Base-by-base conservation (phyloP, 1,140 invertebrate genomes). In the Panagrolaimus sp. region DNA sequence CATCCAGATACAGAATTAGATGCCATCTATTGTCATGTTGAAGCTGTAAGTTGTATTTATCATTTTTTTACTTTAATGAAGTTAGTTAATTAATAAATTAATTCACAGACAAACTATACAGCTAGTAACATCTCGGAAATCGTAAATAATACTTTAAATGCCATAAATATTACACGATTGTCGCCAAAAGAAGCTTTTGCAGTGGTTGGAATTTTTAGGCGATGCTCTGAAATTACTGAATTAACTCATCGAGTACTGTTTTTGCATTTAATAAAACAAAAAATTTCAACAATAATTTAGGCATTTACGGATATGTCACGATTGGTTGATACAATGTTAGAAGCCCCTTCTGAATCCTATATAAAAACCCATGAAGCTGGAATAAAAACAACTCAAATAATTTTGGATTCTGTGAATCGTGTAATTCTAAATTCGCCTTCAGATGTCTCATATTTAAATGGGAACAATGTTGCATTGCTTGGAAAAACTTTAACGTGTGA, bases 11-110 rank as follows among this genome's bases (percentile, higher is more conserved):
- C 52, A 2, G 52, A 58, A 58, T 21, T 58, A 21, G 21, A 26
- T 28, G 10, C 21, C 21, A 58, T 58, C 8, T 58, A 58, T 58
- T 58, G 52, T 58, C 21, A 58, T 28, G 21, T 58, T 26, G 28
- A 21, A 6, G 21, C 21, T 8, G 52, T 21, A 12, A 21, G 28
- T 58, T 58, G 14, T 8, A 5, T 58, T 28, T 28, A 21, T 12
- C 12, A 21, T 14, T n/a, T 24, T 7, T n/a, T 21, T 21, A 58
- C 52, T 58, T 21, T 58, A 26, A 28, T n/a, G 17, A 12, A 26
- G 1, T n/a, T 52, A n/a, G 48, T 52, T 12, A 52, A 58, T 58
- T 28, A 21, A 12, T 12, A 21, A 4, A 58, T 14, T 12, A 21
- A 21, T 5, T 58, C 17, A 12, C 17, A 58, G 10, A 58, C 21